A percentile compares a stretch with the other conserved stretches of the same genome.
Conservation (phyloP, 2,888 invertebrate genomes). For the Pandemis cinnamomeana region DNA sequence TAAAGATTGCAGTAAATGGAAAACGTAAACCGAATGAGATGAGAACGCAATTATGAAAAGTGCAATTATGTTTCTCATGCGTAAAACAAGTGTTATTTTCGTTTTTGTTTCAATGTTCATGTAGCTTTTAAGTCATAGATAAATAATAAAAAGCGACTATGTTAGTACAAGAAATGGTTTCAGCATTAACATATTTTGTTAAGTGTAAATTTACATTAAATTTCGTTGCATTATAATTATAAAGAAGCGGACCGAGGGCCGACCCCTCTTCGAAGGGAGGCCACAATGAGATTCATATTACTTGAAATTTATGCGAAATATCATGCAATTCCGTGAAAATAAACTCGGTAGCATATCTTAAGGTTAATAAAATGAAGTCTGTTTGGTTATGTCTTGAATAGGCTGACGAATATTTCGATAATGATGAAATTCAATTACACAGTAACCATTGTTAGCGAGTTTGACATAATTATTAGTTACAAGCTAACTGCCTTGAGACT, state of each 20-base stretch:
- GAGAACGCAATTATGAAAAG: background rate
- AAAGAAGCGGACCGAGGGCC: slow-evolving; percentile 53
- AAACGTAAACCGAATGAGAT: background rate
- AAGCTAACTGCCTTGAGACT: background rate
- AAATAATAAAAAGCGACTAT: background rate
- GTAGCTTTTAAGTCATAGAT: background rate
- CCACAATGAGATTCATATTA: slow-evolving; percentile 58
- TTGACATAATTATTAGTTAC: background rate
- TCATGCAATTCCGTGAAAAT: slow-evolving; percentile 44
- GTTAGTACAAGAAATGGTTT: slow-evolving; percentile 13
- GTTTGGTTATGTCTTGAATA: background rate
- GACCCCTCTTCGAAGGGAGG: slow-evolving; percentile 50
- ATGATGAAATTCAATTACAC: background rate
- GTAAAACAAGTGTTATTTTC: background rate
- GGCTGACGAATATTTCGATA: background rate
- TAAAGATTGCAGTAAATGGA: background rate
- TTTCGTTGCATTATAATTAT: slow-evolving; percentile 61
- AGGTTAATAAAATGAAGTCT: slow-evolving; percentile 23
- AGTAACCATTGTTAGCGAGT: background rate
- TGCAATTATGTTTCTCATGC: background rate
- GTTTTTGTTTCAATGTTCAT: background rate
- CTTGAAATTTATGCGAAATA: slow-evolving; percentile 54
- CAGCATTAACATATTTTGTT: slow-evolving; percentile 45
- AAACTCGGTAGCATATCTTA: slow-evolving; percentile 36
- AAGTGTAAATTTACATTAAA: slow-evolving; percentile 60